Evolutionary conservation across 2,113 vertebrate species (phyloP).

Genomic region (Gila orcuttii): DNA sequence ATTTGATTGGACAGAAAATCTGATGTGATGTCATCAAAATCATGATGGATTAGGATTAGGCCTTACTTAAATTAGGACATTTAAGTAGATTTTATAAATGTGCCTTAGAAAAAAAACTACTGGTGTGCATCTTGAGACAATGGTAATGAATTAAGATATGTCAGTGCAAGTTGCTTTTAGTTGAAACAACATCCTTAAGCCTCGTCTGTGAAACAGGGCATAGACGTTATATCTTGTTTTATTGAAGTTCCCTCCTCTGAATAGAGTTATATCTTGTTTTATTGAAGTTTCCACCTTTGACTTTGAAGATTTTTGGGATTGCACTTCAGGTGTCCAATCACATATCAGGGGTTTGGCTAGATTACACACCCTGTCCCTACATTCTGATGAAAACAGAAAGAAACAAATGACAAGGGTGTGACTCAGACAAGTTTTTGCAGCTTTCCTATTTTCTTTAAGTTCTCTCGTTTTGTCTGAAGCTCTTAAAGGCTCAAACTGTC

Average conservation of each 20-base stretch:
- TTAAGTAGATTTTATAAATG: too few relatives aligned
- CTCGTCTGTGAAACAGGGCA: too few relatives aligned
- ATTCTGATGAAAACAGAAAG: background rate
- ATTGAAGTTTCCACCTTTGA: background rate
- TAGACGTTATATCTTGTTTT: background rate
- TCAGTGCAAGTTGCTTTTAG: too few relatives aligned
- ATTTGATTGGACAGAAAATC: too few relatives aligned
- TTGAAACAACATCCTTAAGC: too few relatives aligned
- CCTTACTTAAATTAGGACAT: too few relatives aligned
- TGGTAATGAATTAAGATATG: too few relatives aligned
- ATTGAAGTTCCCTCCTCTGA: background rate
- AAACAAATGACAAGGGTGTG: conserved; percentile 25
- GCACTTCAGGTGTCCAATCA: background rate
- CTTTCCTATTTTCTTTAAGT: background rate
- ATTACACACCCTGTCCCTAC: background rate
- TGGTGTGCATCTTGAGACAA: too few relatives aligned
- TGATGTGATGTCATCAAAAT: too few relatives aligned
- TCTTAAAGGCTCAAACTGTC: conserved; percentile 42
- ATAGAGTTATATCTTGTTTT: background rate
- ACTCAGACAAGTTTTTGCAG: conserved; percentile 34
- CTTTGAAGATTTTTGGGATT: background rate
- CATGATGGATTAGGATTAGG: too few relatives aligned
- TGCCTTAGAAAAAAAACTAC: too few relatives aligned
- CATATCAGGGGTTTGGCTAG: background rate
- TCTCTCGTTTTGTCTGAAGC: conserved; percentile 24